A percentile compares a stretch with the other conserved stretches of the same genome.
phyloP scores from a whole-genome alignment of 53 echinoderm and acorn worm genomes.

The Temnopleurus reevesii region DNA sequence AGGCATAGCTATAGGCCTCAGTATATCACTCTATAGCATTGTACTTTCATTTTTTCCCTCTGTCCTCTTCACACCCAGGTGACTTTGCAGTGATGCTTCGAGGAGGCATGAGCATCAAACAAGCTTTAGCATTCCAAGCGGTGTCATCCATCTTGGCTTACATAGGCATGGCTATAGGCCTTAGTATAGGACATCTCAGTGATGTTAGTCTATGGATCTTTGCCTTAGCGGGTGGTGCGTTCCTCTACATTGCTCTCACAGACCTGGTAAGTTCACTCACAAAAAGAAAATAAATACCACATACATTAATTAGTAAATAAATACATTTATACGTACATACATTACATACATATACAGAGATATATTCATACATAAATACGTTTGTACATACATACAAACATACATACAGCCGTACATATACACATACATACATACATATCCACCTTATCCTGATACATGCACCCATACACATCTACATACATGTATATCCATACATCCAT shows the following conservation, averaged over 20 bases:
- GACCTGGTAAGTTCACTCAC: constrained; percentile 77
- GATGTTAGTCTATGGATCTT: constrained; percentile 86
- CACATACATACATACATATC: no score
- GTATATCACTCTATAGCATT: constrained; percentile 81
- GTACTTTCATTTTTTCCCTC: constrained; percentile 37
- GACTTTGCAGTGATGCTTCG: constrained; percentile 98
- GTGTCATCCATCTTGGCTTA: constrained; percentile 92
- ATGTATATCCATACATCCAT: no score
- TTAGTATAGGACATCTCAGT: constrained; percentile 82
- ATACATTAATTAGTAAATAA: no score
- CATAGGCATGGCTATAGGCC: constrained; percentile 83
- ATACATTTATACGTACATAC: no score
- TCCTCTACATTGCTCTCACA: constrained; percentile 91
- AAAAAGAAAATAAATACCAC: neutral
- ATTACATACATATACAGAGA: no score
- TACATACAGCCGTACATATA: no score
- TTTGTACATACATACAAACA: no score
- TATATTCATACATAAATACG: no score
- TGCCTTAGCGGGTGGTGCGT: constrained; percentile 93
- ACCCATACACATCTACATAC: no score
- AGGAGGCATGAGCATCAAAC: constrained; percentile 92
- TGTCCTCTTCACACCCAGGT: constrained; percentile 58
- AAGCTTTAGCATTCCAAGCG: constrained; percentile 75
- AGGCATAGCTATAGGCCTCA: constrained; percentile 78
- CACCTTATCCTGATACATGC: no score